phyloP scores from a whole-genome alignment of 2,113 vertebrate genomes.

The Ellobius talpinus region DNA sequence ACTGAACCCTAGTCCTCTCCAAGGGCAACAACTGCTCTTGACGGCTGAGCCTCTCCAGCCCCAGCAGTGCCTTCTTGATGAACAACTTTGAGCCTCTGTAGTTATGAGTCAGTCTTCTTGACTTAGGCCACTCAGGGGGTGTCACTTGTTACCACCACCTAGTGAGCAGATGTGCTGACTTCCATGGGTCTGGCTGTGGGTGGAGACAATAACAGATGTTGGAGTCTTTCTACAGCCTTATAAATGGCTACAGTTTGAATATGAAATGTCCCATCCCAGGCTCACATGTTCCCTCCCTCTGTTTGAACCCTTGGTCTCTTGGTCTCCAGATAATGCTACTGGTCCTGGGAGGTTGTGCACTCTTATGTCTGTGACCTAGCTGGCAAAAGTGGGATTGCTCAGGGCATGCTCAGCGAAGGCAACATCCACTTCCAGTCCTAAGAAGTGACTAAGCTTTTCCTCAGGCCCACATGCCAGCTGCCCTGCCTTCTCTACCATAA shows the following conservation, averaged over 20 bases:
- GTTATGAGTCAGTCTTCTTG: background rate
- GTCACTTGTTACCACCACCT: background rate
- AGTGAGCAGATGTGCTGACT: background rate
- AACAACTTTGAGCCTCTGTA: background rate
- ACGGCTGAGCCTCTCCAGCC: background rate
- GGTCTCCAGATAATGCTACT: background rate
- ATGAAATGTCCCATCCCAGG: background rate
- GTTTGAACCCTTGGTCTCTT: background rate
- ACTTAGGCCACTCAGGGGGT: background rate
- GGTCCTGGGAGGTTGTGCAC: background rate
- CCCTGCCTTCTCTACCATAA: background rate
- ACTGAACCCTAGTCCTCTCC: background rate
- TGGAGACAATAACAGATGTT: background rate
- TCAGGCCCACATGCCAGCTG: background rate
- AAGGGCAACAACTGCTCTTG: background rate
- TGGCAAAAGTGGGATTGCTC: background rate
- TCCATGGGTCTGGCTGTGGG: background rate
- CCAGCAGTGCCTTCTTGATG: background rate
- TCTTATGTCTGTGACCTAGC: background rate
- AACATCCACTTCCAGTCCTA: background rate
- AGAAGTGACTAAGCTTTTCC: background rate
- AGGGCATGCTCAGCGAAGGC: too few relatives aligned
- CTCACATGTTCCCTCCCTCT: background rate
- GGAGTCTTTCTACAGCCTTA: background rate
- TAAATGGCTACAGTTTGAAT: background rate